Conservation (phyloP, 2,888 invertebrate species). For the Lymantria dispar region DNA sequence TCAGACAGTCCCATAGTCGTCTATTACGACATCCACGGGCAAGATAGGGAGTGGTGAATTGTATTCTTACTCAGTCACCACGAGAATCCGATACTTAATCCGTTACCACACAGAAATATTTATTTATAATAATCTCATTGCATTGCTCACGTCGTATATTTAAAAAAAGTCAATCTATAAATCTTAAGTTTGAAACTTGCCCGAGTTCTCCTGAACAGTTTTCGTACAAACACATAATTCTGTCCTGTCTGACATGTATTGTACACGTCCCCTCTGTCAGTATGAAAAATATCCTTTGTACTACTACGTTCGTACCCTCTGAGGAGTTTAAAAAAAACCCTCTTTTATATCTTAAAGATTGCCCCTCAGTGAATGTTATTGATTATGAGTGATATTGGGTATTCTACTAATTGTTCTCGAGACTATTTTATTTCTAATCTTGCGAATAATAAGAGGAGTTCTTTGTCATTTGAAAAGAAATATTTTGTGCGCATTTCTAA, state of each 20-base stretch:
- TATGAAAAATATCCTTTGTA: constrained; percentile 48
- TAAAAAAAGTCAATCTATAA: constrained; percentile 36
- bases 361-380: constrained; percentile 40
- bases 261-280: constrained; percentile 32
- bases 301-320: constrained; percentile 33
- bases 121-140: no score
- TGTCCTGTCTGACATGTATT: constrained; percentile 33
- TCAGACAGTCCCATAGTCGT: no score
- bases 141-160: constrained; percentile 13
- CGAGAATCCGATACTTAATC: no score
- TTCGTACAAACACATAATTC: constrained; percentile 39
- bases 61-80: no score
- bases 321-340: constrained; percentile 43
- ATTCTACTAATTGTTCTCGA: constrained; percentile 30
- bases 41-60: no score
- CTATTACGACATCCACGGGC: no score
- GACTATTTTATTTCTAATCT: constrained; percentile 15
- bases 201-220: constrained; percentile 21
- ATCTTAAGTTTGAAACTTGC: constrained; percentile 20
- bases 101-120: no score
- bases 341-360: constrained; percentile 42
- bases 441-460: not conserved
- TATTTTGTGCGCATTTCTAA: not conserved
- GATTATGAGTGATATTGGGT: constrained; percentile 42
- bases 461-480: not conserved